Evolutionary conservation across 2,113 vertebrate species (phyloP), one percentile per base, ranked within the genome.

Genomic region (Tragelaphus buxtoni): DNA sequence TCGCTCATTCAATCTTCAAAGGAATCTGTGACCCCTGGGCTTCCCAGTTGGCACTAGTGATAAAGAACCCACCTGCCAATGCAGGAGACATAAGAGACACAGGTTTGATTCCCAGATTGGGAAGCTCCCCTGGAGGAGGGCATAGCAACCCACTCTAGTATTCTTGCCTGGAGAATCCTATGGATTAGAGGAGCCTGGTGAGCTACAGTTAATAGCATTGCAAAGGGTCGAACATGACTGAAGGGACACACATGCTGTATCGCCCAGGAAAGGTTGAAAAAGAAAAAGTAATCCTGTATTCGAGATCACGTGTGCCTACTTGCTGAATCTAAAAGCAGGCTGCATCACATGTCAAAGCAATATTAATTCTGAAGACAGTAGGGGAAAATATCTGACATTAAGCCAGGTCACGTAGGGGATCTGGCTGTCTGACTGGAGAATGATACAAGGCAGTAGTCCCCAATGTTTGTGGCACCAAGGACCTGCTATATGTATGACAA

Each of bases 1-100:
- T 87, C 32, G 22, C 47, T 95, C 35, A 49, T n/a, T 6, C 13
- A n/a, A 42, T 60, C 83, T 69, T 49, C 88, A 92, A 20, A 84
- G 47, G 53, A 30, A 30, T 47, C 87, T 26, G 35, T 82, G 86
- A 77, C 49, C 39, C 39, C 22, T 74, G 39, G 69, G 39, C 10
- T 74, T 42, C 11, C 14, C 0, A 0, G 22, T 39, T 74, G 39
- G 69, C 39, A 74, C 39, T 26, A 74, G 22, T 74, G 69, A 26
- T 74, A 42, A 74, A 42, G 22, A 74, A 26, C 69, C 39, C 22
- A 26, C 69, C 22, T 74, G 39, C 69, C 39, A 74, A 26, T 26
- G 39, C 39, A 74, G 69, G 35, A 74, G 69, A 74, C 69, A 12
- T 42, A 74, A 74, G 69, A 74, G 69, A 74, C 35, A 74, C 35